These are phyloP conservation scores for Hypolimnas misippus DNA, from an alignment of 2,888 invertebrate species.

Conservation along the genomic window DNA sequence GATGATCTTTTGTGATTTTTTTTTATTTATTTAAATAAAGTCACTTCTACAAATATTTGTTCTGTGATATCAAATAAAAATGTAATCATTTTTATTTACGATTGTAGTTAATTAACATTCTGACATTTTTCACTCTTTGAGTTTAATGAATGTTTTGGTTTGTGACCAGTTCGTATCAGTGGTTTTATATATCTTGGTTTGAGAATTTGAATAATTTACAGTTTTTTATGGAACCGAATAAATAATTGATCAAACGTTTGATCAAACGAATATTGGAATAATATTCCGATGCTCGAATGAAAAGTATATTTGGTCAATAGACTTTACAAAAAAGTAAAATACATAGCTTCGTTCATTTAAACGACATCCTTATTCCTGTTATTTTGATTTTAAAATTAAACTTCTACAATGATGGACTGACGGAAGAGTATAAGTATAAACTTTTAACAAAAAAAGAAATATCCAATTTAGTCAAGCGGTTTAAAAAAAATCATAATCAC, in stretches of 20 bases:
- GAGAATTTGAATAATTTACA: neutral
- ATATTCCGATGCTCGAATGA: too few species aligned
- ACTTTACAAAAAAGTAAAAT: too few species aligned
- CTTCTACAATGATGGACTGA: too few species aligned
- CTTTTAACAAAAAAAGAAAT: too few species aligned
- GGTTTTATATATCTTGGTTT: neutral
- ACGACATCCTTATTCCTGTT: too few species aligned
- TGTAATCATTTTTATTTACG: conserved; percentile 3
- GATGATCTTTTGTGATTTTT: too few species aligned
- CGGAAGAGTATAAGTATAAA: too few species aligned
- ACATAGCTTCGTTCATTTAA: too few species aligned
- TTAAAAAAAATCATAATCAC: too few species aligned
- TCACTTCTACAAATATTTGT: neutral
- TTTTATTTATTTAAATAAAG: neutral
- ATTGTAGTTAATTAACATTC: neutral
- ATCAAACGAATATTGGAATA: neutral
- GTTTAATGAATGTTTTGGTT: conserved; percentile 4
- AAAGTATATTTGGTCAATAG: too few species aligned
- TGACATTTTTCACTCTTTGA: neutral
- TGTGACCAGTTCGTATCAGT: neutral
- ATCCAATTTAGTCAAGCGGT: too few species aligned
- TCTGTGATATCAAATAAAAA: neutral
- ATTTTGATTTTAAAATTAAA: neutral
- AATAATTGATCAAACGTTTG: too few species aligned
- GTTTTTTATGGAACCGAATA: neutral